phyloP scores from a whole-genome alignment of 2,888 invertebrate species.

The Caenorhabditis uteleia region DNA sequence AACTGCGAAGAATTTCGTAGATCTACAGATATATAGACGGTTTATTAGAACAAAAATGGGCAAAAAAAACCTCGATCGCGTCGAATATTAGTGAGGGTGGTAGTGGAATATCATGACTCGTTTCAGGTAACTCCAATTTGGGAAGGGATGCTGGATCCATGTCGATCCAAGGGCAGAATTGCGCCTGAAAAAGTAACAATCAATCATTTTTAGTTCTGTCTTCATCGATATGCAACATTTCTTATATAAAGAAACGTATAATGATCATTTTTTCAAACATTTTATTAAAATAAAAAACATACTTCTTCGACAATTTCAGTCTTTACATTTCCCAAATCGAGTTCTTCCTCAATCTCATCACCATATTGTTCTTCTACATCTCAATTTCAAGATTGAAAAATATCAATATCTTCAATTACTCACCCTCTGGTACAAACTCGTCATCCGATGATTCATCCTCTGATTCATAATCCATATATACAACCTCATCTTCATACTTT shows the following conservation, averaged over 20 bases:
- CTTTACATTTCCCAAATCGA: slow-evolving; percentile 12
- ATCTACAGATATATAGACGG: slow-evolving; percentile 72
- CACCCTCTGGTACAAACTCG: slow-evolving; percentile 13
- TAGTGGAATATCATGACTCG: slow-evolving; percentile 45
- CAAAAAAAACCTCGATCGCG: slow-evolving; percentile 37
- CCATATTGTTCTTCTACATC: neutral
- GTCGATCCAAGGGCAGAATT: slow-evolving; percentile 56
- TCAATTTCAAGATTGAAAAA: no score
- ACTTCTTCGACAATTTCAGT: slow-evolving; percentile 1
- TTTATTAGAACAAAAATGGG: neutral
- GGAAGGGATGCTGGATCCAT: slow-evolving; percentile 46
- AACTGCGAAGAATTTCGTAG: slow-evolving; percentile 92
- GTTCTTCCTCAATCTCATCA: slow-evolving; percentile 7
- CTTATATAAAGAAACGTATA: no score
- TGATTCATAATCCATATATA: slow-evolving; percentile 13
- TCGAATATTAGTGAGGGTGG: slow-evolving; percentile 36
- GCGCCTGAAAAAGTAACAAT: no score
- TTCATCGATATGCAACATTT: neutral
- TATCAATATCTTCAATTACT: slow-evolving; percentile 5
- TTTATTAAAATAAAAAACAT: neutral
- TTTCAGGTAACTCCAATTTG: slow-evolving; percentile 46
- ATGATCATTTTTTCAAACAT: no score
- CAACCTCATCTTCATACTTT: slow-evolving; percentile 23
- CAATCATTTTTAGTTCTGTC: neutral
- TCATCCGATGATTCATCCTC: slow-evolving; percentile 16